These are phyloP conservation scores for Pogonognathellus flavescens DNA, from an alignment of 1,140 invertebrate species.

Conservation along the genomic window DNA sequence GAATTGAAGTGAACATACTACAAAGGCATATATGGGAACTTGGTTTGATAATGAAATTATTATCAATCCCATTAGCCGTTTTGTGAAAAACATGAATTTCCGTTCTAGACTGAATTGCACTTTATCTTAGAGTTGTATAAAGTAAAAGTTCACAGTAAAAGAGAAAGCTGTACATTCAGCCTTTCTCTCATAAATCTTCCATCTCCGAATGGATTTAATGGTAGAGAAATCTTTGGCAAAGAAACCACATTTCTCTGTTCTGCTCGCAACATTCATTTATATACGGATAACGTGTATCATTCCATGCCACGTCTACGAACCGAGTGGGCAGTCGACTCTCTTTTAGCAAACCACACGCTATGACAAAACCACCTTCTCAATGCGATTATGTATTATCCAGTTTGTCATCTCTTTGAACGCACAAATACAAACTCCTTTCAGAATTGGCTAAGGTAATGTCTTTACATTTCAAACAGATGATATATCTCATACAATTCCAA, in stretches of 20 bases:
- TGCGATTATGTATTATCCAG: no score
- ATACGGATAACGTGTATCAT: constrained; percentile 30
- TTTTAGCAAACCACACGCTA: neutral
- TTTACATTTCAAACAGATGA: no score
- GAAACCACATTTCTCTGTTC: neutral
- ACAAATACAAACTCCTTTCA: no score
- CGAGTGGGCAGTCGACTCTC: neutral
- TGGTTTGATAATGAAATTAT: constrained; percentile 28
- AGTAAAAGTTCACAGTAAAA: neutral
- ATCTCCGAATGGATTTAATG: constrained; percentile 26
- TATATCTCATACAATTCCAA: no score
- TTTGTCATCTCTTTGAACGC: no score
- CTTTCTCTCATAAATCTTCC: constrained; percentile 35
- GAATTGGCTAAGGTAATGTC: no score
- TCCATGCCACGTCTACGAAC: neutral
- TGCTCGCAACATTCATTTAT: constrained; percentile 23
- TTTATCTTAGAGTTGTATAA: neutral
- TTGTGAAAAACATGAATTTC: constrained; percentile 3
- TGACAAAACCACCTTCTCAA: no score
- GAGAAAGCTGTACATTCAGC: constrained; percentile 8
- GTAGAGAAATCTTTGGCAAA: constrained; percentile 41
- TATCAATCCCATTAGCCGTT: neutral
- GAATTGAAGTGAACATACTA: neutral
- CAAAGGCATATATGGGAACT: no score
- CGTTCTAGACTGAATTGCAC: neutral